A percentile compares a stretch with the other conserved stretches of the same genome.
Evolutionary conservation across 2,888 invertebrate genomes (phyloP).

Genomic region (Drosophila leonis): DNA sequence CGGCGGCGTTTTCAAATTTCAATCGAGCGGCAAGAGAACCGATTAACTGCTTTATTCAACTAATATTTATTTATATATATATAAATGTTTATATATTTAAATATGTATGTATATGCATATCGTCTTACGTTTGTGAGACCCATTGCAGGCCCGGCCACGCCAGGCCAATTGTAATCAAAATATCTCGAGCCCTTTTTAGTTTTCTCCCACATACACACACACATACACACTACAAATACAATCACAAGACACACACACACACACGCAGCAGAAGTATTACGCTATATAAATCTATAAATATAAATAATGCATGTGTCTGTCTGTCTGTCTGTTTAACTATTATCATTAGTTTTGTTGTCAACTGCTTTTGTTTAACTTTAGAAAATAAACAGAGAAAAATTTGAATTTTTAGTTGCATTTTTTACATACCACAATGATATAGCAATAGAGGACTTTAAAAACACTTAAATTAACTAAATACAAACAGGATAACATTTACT

Average conservation of each 20-base stretch:
- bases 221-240: slow-evolving; percentile 31
- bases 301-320: slow-evolving; percentile 47
- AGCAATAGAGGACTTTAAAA: slow-evolving; percentile 66
- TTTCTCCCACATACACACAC: slow-evolving; percentile 11
- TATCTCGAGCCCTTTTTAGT: slow-evolving; percentile 32
- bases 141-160: slow-evolving; percentile 3
- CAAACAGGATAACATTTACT: slow-evolving; percentile 53
- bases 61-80: slow-evolving; percentile 54
- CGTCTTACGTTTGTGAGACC: slow-evolving; percentile 20
- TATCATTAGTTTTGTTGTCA: slow-evolving; percentile 32
- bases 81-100: slow-evolving; percentile 26
- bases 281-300: slow-evolving; percentile 63
- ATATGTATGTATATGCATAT: slow-evolving; percentile 34
- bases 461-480: slow-evolving; percentile 59
- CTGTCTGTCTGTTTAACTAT: slow-evolving; percentile 17
- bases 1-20: slow-evolving; percentile 85
- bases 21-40: slow-evolving; percentile 73
- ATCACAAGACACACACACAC: slow-evolving; percentile 41
- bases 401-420: slow-evolving; percentile 40
- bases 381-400: slow-evolving; percentile 50
- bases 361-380: slow-evolving; percentile 45
- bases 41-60: slow-evolving; percentile 37
- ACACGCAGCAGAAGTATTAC: slow-evolving; percentile 68
- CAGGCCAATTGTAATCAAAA: slow-evolving; percentile 21
- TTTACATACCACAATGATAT: slow-evolving; percentile 52